Conservation (phyloP, 2,113 vertebrate species). For the Raphicerus campestris region DNA sequence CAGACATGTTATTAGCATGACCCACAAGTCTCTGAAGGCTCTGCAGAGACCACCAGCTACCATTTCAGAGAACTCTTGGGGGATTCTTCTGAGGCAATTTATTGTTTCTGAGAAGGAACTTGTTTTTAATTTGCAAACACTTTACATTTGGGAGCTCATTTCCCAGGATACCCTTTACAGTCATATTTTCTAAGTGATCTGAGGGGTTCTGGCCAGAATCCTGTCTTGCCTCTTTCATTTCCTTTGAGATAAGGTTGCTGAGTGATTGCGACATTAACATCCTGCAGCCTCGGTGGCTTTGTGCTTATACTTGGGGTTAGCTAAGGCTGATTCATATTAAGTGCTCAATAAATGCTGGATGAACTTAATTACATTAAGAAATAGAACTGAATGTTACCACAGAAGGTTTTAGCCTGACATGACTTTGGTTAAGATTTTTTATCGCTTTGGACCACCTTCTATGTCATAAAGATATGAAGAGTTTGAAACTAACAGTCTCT, state of each 20-base stretch:
- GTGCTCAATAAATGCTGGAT: neutral
- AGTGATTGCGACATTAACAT: neutral
- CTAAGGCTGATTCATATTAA: neutral
- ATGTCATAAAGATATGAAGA: neutral
- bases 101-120: conserved; percentile 24
- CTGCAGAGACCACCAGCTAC: neutral
- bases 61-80: neutral
- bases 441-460: neutral
- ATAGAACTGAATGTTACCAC: neutral
- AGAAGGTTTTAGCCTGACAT: neutral
- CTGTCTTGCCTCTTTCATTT: neutral
- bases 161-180: neutral
- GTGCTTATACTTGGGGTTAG: neutral
- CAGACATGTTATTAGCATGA: neutral
- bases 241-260: neutral
- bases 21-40: neutral
- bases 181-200: neutral
- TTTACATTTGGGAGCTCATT: neutral
- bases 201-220: neutral
- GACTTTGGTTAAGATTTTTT: neutral
- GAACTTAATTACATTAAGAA: neutral
- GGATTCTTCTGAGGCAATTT: neutral
- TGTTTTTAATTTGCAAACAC: neutral
- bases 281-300: neutral
- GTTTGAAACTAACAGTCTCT: conserved; percentile 13